Conservation (phyloP, 2,113 vertebrate species). For the Nansenia antarctica region DNA sequence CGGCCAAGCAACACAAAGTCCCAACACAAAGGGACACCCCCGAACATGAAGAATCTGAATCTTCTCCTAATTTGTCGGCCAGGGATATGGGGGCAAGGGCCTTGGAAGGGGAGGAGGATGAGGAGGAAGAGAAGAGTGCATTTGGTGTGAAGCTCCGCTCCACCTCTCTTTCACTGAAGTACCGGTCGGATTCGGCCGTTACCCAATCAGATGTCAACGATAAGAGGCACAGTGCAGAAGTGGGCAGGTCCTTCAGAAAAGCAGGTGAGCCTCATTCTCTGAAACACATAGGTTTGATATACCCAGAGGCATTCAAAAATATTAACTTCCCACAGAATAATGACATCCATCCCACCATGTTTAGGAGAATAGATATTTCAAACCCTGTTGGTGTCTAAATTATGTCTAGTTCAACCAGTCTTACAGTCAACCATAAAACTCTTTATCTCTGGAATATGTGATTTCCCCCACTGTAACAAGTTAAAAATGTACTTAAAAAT, state of each 20-base stretch:
- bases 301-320: no score
- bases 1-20: constrained; percentile 28
- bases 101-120: constrained; percentile 16
- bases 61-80: constrained; percentile 11
- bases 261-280: constrained; percentile 76
- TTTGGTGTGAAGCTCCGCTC: constrained; percentile 90
- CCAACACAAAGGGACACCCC: constrained; percentile 32
- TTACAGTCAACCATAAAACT: no score
- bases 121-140: constrained; percentile 64
- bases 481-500: no score
- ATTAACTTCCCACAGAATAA: no score
- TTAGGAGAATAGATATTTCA: no score
- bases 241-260: constrained; percentile 51
- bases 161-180: constrained; percentile 81
- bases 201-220: constrained; percentile 59
- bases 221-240: constrained; percentile 75
- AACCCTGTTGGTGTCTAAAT: no score
- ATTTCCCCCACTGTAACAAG: no score
- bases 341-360: no score
- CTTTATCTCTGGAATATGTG: no score
- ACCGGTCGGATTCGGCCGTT: constrained; percentile 48
- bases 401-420: no score
- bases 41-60: constrained; percentile 33
- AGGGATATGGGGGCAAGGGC: not conserved
- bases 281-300: no score